Evolutionary conservation across 2,113 vertebrate species (phyloP), one percentile per base, ranked within the genome.

Genomic region (Hydrolagus affinis): DNA sequence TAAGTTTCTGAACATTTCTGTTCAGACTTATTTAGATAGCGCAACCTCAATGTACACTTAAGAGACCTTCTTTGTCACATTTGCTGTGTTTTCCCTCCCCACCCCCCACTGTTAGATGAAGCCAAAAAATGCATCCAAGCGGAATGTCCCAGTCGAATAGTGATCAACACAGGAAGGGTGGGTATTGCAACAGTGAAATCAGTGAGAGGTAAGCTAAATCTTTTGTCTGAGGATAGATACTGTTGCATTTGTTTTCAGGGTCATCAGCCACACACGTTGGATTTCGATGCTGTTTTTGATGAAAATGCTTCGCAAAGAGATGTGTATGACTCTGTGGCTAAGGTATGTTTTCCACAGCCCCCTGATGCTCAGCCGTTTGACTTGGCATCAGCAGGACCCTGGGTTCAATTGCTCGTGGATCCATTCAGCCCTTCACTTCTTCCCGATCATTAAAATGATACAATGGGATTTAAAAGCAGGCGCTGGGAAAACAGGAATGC

Each of bases 311-410:
- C 88, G 21, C 88, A 87, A 15, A 88, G 85, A 70, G 88, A 90
- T 10, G 85, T 90, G 85, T 90, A 90, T 69, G 90, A 90, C 64
- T 88, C 88, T 32, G 88, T 88, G n/a, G 86, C 88, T 44, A 89
- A 89, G 90, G 90, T 88, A 88, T 70, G 7, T 66, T 30, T 56
- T 19, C 25, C 19, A 44, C 44, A 44, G 44, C 44, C 44, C n/a
- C 6, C 6, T 44, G 44, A 44, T 44, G 44, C 44, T 44, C n/a
- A 44, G 44, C 44, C 44, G 6, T 44, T 44, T 44, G 6, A 44
- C 44, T 3, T 44, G 44, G 44, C 2, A 44, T 44, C 44, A 44
- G 44, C 6, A 44, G 44, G n/a, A n/a, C 44, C 44, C 44, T 44
- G 44, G 44, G 44, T 44, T 44, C 44, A 44, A 44, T 44, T 44